Conservation (phyloP, 2,113 vertebrate genomes). For the Lophochroa leadbeateri region DNA sequence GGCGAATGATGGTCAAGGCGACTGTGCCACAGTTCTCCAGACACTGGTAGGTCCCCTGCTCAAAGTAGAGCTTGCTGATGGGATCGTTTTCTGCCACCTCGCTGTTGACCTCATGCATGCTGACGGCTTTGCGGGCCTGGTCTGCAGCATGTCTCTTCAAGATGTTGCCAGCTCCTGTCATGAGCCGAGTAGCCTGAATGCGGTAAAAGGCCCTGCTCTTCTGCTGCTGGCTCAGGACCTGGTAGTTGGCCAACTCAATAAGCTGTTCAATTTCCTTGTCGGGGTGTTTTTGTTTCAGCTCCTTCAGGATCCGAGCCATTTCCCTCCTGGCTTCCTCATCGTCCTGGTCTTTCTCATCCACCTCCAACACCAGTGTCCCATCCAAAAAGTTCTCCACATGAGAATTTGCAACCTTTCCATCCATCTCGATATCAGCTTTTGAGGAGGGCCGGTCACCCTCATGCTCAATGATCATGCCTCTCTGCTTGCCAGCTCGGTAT, state of each 20-base stretch:
- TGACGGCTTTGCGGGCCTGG: conserved; percentile 87
- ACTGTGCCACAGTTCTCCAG: conserved; percentile 94
- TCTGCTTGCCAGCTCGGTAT: conserved; percentile 89
- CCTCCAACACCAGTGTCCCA: conserved; percentile 84
- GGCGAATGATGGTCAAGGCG: conserved; percentile 84
- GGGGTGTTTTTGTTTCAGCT: conserved; percentile 93
- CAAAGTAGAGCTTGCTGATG: conserved; percentile 88
- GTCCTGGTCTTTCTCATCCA: conserved; percentile 85
- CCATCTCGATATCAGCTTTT: conserved; percentile 92
- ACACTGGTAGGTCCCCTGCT: conserved; percentile 90
- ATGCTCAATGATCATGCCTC: conserved; percentile 93
- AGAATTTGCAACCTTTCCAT: conserved; percentile 86
- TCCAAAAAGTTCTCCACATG: conserved; percentile 89
- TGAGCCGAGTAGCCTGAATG: conserved; percentile 91
- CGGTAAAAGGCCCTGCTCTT: conserved; percentile 96
- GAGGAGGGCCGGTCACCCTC: conserved; percentile 89
- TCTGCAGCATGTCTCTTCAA: conserved; percentile 91
- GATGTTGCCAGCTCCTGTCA: conserved; percentile 92
- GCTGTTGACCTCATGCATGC: conserved; percentile 84
- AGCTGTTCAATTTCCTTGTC: conserved; percentile 93
- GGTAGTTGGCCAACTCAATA: conserved; percentile 91
- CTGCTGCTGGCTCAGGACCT: conserved; percentile 90
- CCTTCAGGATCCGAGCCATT: conserved; percentile 90
- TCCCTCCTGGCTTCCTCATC: conserved; percentile 90
- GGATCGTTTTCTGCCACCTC: conserved; percentile 79